A percentile compares a stretch with the other conserved stretches of the same genome.
phyloP scores from a whole-genome alignment of 1,140 invertebrate genomes.

The Lordiphosa clarofinis region DNA sequence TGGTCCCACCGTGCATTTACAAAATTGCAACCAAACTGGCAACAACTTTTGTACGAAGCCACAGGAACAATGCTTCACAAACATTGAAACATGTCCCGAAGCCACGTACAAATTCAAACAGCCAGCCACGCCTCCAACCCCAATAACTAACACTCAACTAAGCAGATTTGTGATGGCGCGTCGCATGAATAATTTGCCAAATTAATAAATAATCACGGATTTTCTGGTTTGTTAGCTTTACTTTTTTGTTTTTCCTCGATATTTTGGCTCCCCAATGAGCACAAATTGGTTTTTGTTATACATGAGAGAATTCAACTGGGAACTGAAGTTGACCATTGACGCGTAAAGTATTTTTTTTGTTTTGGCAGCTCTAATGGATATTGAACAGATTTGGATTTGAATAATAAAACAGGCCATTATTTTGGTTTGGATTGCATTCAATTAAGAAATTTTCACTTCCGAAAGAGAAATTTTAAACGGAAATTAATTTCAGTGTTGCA shows the following conservation, averaged over 20 bases:
- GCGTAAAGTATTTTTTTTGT: neutral
- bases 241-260: constrained; percentile 15
- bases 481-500: constrained; percentile 22
- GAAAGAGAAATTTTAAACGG: constrained; percentile 15
- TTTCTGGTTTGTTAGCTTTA: constrained; percentile 66
- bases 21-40: constrained; percentile 21
- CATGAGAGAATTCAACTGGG: constrained; percentile 10
- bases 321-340: constrained; percentile 1
- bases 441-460: constrained; percentile 23
- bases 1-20: neutral
- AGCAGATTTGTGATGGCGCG: constrained; percentile 57
- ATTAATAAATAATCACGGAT: constrained; percentile 76
- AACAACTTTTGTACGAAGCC: constrained; percentile 24
- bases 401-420: constrained; percentile 13
- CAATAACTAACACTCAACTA: constrained; percentile 54
- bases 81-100: constrained; percentile 15
- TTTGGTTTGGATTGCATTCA: neutral
- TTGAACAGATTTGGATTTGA: constrained; percentile 11
- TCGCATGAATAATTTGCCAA: constrained; percentile 74
- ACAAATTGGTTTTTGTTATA: constrained; percentile 7
- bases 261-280: constrained; percentile 9
- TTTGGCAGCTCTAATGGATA: constrained; percentile 11
- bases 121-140: constrained; percentile 6
- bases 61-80: constrained; percentile 30
- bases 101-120: constrained; percentile 27